These are phyloP conservation scores for Notiomystis cincta DNA, from an alignment of 2,113 vertebrate genomes.

Conservation along the genomic window DNA sequence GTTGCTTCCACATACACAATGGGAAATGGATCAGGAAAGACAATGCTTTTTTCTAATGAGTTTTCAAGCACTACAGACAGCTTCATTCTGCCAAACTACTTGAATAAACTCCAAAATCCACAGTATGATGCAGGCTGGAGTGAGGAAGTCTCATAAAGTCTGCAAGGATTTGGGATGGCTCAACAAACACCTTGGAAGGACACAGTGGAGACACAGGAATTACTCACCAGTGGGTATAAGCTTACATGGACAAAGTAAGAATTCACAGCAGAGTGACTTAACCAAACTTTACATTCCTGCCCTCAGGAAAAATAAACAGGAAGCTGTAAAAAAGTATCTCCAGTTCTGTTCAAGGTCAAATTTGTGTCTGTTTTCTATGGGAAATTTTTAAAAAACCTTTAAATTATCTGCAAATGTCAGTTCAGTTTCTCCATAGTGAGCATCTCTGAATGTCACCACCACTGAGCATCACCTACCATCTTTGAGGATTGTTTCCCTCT, in stretches of 20 bases:
- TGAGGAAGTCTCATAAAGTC: not conserved
- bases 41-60: not conserved
- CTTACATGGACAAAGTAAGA: not conserved
- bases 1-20: not conserved
- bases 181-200: not conserved
- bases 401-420: not conserved
- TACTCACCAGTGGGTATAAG: not conserved
- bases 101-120: not conserved
- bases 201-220: not conserved
- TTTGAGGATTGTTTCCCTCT: conserved; percentile 92
- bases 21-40: not conserved
- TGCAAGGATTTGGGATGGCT: not conserved
- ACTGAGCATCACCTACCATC: conserved; percentile 80
- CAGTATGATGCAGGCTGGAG: not conserved
- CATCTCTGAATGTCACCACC: not conserved
- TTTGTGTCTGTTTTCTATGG: not conserved
- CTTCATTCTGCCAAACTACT: not conserved
- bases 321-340: not conserved
- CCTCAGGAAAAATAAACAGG: not conserved
- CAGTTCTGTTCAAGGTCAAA: not conserved
- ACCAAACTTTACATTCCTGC: not conserved
- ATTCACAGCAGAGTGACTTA: not conserved
- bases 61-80: not conserved
- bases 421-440: not conserved
- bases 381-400: not conserved